Evolutionary conservation across 2,113 vertebrate species (phyloP), one percentile per base, ranked within the genome.

Genomic region (Accipiter virgatus): DNA sequence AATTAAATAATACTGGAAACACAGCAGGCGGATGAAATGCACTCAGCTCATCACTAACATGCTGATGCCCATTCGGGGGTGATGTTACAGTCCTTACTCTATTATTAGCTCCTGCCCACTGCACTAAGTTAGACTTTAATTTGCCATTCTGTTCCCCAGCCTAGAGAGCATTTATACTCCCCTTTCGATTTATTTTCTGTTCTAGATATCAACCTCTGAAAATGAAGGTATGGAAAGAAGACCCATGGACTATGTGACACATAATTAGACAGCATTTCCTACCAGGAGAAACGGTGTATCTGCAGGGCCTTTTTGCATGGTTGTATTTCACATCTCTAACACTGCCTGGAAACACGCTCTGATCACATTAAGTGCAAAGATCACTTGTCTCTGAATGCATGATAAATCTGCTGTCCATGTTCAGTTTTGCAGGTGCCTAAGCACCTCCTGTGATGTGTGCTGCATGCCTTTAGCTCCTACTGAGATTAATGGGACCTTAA

Each of bases 311-410:
- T 53, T 92, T 56, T 52, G 4, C 42, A 45, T 31, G 15, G 38
- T 47, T 91, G 2, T 59, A 72, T 80, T 90, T 83, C 78, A 50
- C 38, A 63, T 23, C 50, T 48, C 45, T 92, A 75, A 79, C 14
- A 4, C 40, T 43, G 63, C 55, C 50, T 20, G 21, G 45, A 80
- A 29, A 75, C 42, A 34, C 7, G 36, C 36, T 83, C 73, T 65
- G 83, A 75, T 47, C 70, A 79, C 12, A 63, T 50, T 87, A 84
- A 81, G 84, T 72, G 80, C 61, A 89, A 82, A 93, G 82, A 88
- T 94, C 88, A 80, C 56, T 81, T 87, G 68, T 95, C 93, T 75
- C 94, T 94, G 73, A 97, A 92, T 27, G 27, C 68, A 52, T 48
- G 26, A 90, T 40, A 50, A 79, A 82, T 72, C 85, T 82, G 40